Evolutionary conservation across 2,113 vertebrate genomes (phyloP).

Genomic region (Pachyramphus minor): DNA sequence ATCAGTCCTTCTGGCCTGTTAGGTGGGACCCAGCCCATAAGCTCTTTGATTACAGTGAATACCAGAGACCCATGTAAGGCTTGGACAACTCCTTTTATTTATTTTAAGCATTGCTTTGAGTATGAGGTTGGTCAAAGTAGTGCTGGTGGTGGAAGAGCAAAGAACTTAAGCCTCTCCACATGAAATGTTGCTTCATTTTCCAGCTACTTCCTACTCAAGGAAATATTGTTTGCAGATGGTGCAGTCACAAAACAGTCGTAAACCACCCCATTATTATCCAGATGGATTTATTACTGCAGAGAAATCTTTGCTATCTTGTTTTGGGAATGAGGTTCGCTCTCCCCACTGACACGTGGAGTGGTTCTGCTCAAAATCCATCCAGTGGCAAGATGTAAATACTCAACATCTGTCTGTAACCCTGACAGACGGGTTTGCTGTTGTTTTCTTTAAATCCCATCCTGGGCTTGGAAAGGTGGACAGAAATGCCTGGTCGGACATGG

Average conservation of each 20-base stretch:
- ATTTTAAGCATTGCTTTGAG: background rate
- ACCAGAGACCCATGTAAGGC: background rate
- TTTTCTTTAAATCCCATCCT: background rate
- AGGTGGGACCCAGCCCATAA: background rate
- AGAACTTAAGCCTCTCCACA: background rate
- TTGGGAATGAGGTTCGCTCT: background rate
- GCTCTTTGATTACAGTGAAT: background rate
- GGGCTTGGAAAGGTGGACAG: background rate
- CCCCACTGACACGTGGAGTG: background rate
- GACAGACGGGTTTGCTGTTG: background rate
- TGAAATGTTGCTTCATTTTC: background rate
- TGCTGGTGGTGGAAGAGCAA: background rate
- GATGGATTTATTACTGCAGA: background rate
- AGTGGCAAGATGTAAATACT: background rate
- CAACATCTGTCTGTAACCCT: background rate
- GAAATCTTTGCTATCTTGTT: background rate
- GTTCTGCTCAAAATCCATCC: background rate
- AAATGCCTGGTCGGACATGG: background rate
- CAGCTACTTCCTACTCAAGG: background rate
- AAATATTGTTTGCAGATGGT: slow-evolving; percentile 1
- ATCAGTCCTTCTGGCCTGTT: background rate
- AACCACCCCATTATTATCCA: background rate
- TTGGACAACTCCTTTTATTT: background rate
- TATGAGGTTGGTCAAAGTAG: background rate
- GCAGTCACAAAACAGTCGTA: background rate